Conservation (phyloP, 2,888 invertebrate genomes). For the Sinopyrophorus schimmeli region DNA sequence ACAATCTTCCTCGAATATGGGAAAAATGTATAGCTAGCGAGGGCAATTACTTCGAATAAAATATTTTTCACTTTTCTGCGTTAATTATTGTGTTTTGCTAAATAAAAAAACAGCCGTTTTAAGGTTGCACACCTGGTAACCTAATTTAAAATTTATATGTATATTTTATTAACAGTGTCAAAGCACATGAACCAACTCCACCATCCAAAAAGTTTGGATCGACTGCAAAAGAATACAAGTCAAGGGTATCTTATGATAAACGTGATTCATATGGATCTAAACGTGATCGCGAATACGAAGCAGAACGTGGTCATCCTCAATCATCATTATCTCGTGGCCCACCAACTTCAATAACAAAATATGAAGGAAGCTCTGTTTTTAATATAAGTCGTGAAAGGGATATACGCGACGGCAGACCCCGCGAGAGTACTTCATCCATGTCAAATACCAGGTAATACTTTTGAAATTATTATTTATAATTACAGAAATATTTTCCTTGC, state of each 20-base stretch:
- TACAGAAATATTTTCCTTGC: too few relatives aligned
- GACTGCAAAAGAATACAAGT: slow-evolving; percentile 41
- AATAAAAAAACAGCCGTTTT: too few relatives aligned
- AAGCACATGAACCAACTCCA: slow-evolving; percentile 43
- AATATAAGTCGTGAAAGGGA: slow-evolving; percentile 37
- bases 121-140: too few relatives aligned
- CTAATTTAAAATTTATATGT: too few relatives aligned
- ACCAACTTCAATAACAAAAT: slow-evolving; percentile 34
- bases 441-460: slow-evolving; percentile 18
- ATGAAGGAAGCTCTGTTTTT: slow-evolving; percentile 36
- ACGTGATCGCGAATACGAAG: slow-evolving; percentile 43
- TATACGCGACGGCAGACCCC: slow-evolving; percentile 35
- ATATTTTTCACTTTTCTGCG: too few relatives aligned
- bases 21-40: too few relatives aligned
- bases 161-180: slow-evolving; percentile 39
- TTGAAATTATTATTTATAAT: too few relatives aligned
- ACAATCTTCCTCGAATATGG: too few relatives aligned
- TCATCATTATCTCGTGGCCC: slow-evolving; percentile 34
- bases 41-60: too few relatives aligned
- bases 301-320: slow-evolving; percentile 36
- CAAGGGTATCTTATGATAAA: slow-evolving; percentile 44
- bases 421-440: slow-evolving; percentile 14
- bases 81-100: too few relatives aligned
- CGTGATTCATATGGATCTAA: slow-evolving; percentile 45
- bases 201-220: slow-evolving; percentile 41